Base-by-base conservation (phyloP, 2,888 invertebrate genomes). In the Pterostichus niger region DNA sequence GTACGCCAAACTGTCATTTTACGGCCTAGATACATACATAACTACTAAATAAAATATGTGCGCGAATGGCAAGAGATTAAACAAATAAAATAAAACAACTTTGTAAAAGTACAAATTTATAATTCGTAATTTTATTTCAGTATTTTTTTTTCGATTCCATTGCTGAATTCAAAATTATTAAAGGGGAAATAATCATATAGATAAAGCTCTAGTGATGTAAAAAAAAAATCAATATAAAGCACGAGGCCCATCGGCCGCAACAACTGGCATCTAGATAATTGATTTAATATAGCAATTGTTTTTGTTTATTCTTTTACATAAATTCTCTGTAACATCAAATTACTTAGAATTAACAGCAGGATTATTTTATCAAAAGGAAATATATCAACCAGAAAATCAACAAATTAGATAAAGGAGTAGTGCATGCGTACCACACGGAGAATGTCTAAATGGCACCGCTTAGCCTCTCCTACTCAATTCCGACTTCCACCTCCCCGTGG, bases 311-410 rank as follows among this genome's bases (percentile, higher is more conserved):
- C 24, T 31, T 59, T 59, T 3, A 64, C 7, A 64, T 64, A 33
- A 33, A 64, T 64, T 64, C 33, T 64, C 35, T 64, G 64, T 64
- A 59, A 64, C 64, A 31, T 64, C 64, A 64, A 64, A 64, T 64
- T 31, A 64, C 64, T 64, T 64, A 35, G 35, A 64, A 64, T 64
- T 35, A 64, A 64, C 35, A 64, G 31, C 15, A 31, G 24, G 17
- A 24, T 59, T 59, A 59, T 59, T 24, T 59, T 59, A 31, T 1
- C 31, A 59, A 59, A 59, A 59, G 11, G 59, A 59, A 59, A 59
- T 31, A 31, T 31, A 9, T 24, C 59, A 31, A 11, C 40, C 11
- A 31, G 59, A 59, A 59, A 59, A 59, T 59, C 59, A 59, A 59
- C 59, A 59, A 15, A 31, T 7, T 31, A 31, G 59, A 59, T 59